Evolutionary conservation across 1,140 invertebrate genomes (phyloP).

Genomic region (Agrypnia vestita): DNA sequence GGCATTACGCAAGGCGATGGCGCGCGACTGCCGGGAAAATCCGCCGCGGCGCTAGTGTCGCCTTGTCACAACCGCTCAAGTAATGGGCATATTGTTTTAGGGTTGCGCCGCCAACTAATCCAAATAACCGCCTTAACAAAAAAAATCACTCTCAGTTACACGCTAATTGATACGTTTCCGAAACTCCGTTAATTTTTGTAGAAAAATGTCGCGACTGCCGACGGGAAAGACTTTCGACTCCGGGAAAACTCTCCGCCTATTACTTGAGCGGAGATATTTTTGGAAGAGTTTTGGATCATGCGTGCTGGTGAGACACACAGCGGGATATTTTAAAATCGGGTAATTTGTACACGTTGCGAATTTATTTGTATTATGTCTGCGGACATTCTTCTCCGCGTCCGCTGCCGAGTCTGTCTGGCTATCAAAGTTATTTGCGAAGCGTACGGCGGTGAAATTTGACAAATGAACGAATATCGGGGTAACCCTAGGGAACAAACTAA

Average conservation of each 20-base stretch:
- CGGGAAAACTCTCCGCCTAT: constrained; percentile 23
- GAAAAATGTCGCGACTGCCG: no score
- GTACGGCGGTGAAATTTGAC: no score
- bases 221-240: not conserved
- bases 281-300: constrained; percentile 28
- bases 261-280: constrained; percentile 34
- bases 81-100: not conserved
- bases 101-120: no score
- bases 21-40: constrained; percentile 32
- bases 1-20: constrained; percentile 25
- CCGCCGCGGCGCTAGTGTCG: constrained; percentile 35
- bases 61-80: constrained; percentile 24
- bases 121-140: no score
- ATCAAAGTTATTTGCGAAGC: no score
- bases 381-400: constrained; percentile 18
- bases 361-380: constrained; percentile 37
- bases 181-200: no score
- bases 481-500: not conserved
- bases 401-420: no score
- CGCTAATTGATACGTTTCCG: no score
- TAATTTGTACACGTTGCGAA: constrained; percentile 39
- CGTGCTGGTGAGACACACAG: constrained; percentile 22
- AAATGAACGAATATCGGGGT: not conserved
- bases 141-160: no score
- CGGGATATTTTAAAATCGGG: constrained; percentile 34